These are phyloP conservation scores for Scylla paramamosain DNA, from an alignment of 1,140 invertebrate genomes.

Conservation along the genomic window DNA sequence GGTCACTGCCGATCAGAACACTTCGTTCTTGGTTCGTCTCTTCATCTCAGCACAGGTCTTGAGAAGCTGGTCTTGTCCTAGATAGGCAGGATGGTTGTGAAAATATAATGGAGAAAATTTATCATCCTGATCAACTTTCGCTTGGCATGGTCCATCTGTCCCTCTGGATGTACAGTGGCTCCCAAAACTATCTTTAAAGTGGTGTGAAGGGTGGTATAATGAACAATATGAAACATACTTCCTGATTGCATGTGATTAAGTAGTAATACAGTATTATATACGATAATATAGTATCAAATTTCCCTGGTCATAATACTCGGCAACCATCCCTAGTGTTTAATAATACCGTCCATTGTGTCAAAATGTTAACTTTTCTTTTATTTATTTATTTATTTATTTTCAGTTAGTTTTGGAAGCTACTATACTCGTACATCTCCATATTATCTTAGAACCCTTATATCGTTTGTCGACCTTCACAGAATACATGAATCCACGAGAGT, in stretches of 20 bases:
- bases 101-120: constrained; percentile 37
- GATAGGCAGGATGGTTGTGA: constrained; percentile 42
- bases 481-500: constrained; percentile 43
- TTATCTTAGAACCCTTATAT: constrained; percentile 46
- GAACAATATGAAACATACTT: too few species aligned
- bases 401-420: too few species aligned
- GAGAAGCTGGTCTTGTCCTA: constrained; percentile 32
- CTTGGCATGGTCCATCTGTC: constrained; percentile 35
- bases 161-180: constrained; percentile 36
- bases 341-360: too few species aligned
- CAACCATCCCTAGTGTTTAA: too few species aligned
- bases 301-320: too few species aligned
- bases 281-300: too few species aligned
- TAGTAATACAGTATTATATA: too few species aligned
- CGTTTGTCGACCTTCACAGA: constrained; percentile 45
- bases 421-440: constrained; percentile 47
- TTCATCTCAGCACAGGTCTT: constrained; percentile 47
- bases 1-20: constrained; percentile 42
- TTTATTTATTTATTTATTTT: too few species aligned
- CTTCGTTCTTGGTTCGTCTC: constrained; percentile 45
- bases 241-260: too few species aligned
- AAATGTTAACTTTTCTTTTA: not conserved
- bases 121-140: constrained; percentile 35
- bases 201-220: too few species aligned
- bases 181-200: too few species aligned